A percentile compares a stretch with the other conserved stretches of the same genome.
Evolutionary conservation across 2,113 vertebrate genomes (phyloP).

Genomic region (Mugil cephalus): DNA sequence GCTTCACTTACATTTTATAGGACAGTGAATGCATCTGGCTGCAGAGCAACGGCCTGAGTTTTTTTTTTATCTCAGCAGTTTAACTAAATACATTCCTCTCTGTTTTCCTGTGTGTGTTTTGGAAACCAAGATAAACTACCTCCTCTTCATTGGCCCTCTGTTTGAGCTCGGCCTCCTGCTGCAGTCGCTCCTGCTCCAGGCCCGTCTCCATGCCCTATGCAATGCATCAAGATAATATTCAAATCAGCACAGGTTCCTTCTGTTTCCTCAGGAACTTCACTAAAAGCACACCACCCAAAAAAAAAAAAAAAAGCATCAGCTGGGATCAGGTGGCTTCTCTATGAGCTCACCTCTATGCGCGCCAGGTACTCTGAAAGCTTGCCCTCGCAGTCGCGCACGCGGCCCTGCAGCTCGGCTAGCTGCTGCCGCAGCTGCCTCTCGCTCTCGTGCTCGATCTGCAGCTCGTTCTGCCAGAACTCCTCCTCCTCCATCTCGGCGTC

Average conservation of each 20-base stretch:
- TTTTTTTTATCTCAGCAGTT: background rate
- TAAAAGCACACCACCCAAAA: background rate
- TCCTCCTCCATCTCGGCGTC: conserved; percentile 94
- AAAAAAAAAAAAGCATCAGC: background rate
- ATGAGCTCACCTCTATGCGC: conserved; percentile 82
- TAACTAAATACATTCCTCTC: background rate
- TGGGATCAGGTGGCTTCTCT: background rate
- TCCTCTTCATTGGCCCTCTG: conserved; percentile 91
- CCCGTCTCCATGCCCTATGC: conserved; percentile 85
- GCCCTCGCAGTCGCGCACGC: conserved; percentile 88
- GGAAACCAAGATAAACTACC: conserved; percentile 58
- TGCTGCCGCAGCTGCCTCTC: conserved; percentile 92
- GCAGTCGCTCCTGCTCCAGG: conserved; percentile 90
- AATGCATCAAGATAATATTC: background rate
- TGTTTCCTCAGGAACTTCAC: background rate
- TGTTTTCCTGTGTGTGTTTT: conserved; percentile 3
- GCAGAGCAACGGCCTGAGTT: background rate
- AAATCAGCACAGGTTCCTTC: background rate
- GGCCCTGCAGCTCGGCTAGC: conserved; percentile 89
- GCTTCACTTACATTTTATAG: background rate
- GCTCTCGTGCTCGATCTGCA: conserved; percentile 94
- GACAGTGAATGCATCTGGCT: background rate
- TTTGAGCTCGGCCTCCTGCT: conserved; percentile 88
- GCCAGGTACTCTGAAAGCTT: conserved; percentile 88
- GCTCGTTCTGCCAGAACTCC: conserved; percentile 96